These are phyloP conservation scores for Rhipidura dahli DNA, from an alignment of 2,113 vertebrate species.

Conservation along the genomic window DNA sequence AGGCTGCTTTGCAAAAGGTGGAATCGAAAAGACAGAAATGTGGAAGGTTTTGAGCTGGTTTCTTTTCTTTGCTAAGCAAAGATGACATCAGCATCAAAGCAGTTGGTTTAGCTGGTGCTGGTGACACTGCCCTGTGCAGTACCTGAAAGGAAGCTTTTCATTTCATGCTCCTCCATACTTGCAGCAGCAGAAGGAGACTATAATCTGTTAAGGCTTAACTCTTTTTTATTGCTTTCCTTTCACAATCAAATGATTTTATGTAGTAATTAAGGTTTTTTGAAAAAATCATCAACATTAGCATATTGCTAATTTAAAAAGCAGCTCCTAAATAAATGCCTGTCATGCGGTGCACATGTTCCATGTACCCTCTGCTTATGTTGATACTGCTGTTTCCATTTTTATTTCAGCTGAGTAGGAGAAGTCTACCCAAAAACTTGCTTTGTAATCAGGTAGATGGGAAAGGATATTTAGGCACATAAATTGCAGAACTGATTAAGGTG, in stretches of 20 bases:
- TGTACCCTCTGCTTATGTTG: neutral
- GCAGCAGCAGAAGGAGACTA: neutral
- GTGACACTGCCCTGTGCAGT: neutral
- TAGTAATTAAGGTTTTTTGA: neutral
- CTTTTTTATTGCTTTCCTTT: neutral
- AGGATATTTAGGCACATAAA: neutral
- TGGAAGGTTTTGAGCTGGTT: neutral
- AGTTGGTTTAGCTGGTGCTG: neutral
- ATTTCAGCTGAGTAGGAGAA: conserved; percentile 8
- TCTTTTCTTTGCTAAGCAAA: neutral
- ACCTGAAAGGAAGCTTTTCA: neutral
- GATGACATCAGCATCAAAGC: neutral
- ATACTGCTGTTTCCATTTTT: conserved; percentile 10
- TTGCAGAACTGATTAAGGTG: neutral
- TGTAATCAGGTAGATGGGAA: neutral
- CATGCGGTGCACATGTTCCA: neutral
- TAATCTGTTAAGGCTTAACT: neutral
- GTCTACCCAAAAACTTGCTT: neutral
- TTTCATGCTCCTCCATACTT: neutral
- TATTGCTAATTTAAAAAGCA: neutral
- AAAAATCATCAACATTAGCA: neutral
- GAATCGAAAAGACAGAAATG: neutral
- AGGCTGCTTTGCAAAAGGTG: neutral
- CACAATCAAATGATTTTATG: neutral
- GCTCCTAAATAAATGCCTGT: neutral